These are phyloP conservation scores for Argyra leucocephala DNA, from an alignment of 2,888 invertebrate genomes.

Conservation along the genomic window DNA sequence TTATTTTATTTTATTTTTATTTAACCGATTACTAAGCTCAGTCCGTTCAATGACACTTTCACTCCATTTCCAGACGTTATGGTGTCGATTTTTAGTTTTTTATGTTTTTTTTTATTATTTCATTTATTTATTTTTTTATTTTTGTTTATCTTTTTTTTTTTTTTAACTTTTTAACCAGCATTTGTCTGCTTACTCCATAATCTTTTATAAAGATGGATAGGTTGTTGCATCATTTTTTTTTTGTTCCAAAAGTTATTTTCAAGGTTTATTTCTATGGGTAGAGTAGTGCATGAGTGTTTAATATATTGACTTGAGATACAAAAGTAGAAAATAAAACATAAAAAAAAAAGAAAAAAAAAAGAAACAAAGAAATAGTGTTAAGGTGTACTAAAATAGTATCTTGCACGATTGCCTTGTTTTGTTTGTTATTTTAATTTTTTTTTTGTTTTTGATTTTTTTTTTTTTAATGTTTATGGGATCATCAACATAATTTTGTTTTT, in stretches of 20 bases:
- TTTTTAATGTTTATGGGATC: neutral
- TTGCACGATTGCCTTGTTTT: neutral
- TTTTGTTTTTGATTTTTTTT: no score
- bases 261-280: neutral
- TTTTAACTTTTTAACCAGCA: neutral
- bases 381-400: conserved; percentile 3
- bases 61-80: conserved; percentile 20
- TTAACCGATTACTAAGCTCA: neutral
- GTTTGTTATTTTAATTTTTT: neutral
- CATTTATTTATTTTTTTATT: no score
- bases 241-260: neutral
- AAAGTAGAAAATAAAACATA: neutral
- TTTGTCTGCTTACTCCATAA: neutral
- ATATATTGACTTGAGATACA: no score
- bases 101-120: neutral
- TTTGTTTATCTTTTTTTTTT: neutral
- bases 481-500: neutral
- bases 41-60: conserved; percentile 24
- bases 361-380: neutral
- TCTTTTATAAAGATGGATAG: conserved; percentile 4
- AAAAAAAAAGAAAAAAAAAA: neutral
- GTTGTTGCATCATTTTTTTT: conserved; percentile 2
- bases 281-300: neutral
- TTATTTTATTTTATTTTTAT: neutral
- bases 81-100: conserved; percentile 14